A percentile compares a stretch with the other conserved stretches of the same genome.
phyloP scores from a whole-genome alignment of 1,140 invertebrate species.

The Anthonomus grandis region DNA sequence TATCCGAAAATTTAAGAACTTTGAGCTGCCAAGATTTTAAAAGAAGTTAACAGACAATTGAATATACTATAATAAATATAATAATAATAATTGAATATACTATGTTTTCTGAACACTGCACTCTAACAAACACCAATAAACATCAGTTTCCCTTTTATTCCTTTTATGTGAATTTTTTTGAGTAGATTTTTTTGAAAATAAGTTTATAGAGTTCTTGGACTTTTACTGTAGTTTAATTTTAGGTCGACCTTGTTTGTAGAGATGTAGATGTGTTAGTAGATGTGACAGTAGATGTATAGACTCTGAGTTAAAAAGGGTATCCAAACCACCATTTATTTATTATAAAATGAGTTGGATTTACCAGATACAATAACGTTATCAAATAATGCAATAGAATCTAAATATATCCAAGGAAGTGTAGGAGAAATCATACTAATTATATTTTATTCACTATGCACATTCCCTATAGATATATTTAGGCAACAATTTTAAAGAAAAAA shows the following conservation, averaged over 20 bases:
- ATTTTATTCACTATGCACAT: too few relatives aligned
- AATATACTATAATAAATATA: too few relatives aligned
- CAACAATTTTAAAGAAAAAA: too few relatives aligned
- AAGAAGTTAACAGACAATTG: too few relatives aligned
- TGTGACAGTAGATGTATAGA: constrained; percentile 85
- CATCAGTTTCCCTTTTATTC: constrained; percentile 70
- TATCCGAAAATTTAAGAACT: too few relatives aligned
- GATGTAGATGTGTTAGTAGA: constrained; percentile 80
- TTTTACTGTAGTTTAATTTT: constrained; percentile 56
- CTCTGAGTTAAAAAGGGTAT: constrained; percentile 80
- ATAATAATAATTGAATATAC: neutral
- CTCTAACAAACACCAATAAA: constrained; percentile 57
- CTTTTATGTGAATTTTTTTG: constrained; percentile 54
- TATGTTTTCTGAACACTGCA: constrained; percentile 36
- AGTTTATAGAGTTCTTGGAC: constrained; percentile 49
- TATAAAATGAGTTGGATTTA: too few relatives aligned
- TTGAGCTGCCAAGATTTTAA: too few relatives aligned
- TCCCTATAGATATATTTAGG: too few relatives aligned
- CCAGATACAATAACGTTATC: too few relatives aligned
- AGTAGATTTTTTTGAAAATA: constrained; percentile 52
- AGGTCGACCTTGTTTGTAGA: constrained; percentile 73
- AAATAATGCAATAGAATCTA: too few relatives aligned
- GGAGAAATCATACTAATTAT: too few relatives aligned
- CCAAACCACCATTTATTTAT: constrained; percentile 76
- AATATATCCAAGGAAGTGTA: too few relatives aligned